A percentile compares a stretch with the other conserved stretches of the same genome.
These are phyloP conservation scores for Apodemia zela DNA, from an alignment of 2,888 invertebrate genomes.

Conservation along the genomic window DNA sequence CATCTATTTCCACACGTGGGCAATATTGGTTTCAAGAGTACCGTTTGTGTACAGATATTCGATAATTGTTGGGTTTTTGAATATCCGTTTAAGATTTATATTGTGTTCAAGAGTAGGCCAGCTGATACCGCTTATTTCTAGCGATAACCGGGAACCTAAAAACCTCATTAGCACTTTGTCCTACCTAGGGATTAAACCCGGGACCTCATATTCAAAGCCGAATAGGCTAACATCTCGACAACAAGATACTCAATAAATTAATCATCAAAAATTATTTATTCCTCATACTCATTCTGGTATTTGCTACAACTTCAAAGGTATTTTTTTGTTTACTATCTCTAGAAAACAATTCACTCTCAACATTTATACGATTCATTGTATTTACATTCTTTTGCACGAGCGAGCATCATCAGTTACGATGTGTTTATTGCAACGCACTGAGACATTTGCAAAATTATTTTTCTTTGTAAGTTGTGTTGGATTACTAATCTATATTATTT, in stretches of 20 bases:
- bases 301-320: not conserved
- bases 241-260: not conserved
- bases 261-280: not conserved
- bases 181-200: too few relatives aligned
- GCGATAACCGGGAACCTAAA: too few relatives aligned
- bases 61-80: too few relatives aligned
- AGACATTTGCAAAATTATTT: constrained; percentile 56
- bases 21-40: too few relatives aligned
- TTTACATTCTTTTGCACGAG: not conserved
- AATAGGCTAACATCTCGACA: too few relatives aligned
- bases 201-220: too few relatives aligned
- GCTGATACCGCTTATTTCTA: too few relatives aligned
- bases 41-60: too few relatives aligned
- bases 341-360: constrained; percentile 15
- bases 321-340: not conserved
- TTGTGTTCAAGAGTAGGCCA: too few relatives aligned
- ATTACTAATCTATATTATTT: constrained; percentile 48
- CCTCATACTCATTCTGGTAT: not conserved
- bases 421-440: constrained; percentile 47
- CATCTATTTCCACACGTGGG: too few relatives aligned
- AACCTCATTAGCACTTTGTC: too few relatives aligned
- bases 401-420: constrained; percentile 32
- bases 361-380: not conserved
- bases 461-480: constrained; percentile 57
- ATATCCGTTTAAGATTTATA: too few relatives aligned